These are phyloP conservation scores for Irena cyanogastra DNA, from an alignment of 2,113 vertebrate genomes.

Conservation along the genomic window DNA sequence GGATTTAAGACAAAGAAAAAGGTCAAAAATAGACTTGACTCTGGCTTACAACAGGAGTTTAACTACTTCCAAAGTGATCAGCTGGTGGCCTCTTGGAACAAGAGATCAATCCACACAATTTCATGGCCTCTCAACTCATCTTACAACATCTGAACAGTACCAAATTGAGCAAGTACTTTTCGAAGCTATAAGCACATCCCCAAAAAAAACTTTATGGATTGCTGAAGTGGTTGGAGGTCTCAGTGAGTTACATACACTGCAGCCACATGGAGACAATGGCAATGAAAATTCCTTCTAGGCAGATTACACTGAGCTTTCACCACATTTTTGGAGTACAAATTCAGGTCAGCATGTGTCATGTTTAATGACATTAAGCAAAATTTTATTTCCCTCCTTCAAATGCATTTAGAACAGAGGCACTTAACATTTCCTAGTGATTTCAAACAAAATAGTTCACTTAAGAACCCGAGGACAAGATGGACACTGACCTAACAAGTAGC, in stretches of 20 bases:
- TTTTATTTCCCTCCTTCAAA: not conserved
- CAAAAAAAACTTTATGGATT: not conserved
- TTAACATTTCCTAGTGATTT: not conserved
- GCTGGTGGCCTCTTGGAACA: not conserved
- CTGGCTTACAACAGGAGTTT: not conserved
- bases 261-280: not conserved
- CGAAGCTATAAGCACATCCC: not conserved
- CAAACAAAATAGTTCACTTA: not conserved
- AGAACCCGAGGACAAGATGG: not conserved
- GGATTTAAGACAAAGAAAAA: conserved; percentile 3
- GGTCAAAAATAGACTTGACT: not conserved
- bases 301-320: not conserved
- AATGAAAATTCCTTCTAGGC: not conserved
- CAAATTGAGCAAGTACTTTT: not conserved
- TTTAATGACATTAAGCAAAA: not conserved
- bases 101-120: not conserved
- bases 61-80: not conserved
- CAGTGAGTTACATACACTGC: not conserved
- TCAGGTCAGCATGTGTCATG: not conserved
- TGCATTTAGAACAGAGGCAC: not conserved
- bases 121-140: not conserved
- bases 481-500: not conserved
- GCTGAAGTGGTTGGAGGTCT: not conserved
- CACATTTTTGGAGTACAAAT: not conserved
- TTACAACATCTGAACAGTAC: not conserved